These are phyloP conservation scores for Bagarius yarrelli DNA, from an alignment of 2,113 vertebrate species.

Conservation along the genomic window DNA sequence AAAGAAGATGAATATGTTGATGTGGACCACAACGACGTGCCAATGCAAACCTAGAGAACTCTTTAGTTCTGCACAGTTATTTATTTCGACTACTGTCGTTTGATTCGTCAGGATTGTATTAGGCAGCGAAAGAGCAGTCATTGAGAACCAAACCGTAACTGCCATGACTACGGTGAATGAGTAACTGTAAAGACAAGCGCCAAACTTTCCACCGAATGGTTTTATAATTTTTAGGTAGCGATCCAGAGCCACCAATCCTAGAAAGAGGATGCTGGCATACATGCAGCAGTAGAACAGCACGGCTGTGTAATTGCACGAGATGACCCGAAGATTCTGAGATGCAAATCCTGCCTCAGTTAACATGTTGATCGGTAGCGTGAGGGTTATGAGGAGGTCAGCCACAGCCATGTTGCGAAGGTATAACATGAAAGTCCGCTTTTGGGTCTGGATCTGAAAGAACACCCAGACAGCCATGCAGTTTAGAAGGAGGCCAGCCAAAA, in stretches of 20 bases:
- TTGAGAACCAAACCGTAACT: conserved; percentile 62
- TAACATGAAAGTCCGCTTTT: conserved; percentile 66
- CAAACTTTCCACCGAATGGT: conserved; percentile 63
- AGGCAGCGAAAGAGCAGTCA: conserved; percentile 67
- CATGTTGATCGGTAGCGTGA: conserved; percentile 69
- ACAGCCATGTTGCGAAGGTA: conserved; percentile 77
- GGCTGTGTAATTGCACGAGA: conserved; percentile 70
- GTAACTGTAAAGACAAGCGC: conserved; percentile 49
- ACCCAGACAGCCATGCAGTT: conserved; percentile 81
- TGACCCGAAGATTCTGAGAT: conserved; percentile 56
- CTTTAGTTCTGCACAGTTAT: conserved; percentile 69
- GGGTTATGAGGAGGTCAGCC: conserved; percentile 74
- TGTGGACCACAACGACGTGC: conserved; percentile 70
- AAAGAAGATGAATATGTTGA: conserved; percentile 34
- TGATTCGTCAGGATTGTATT: conserved; percentile 69
- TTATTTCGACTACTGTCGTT: background rate
- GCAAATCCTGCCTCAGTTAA: conserved; percentile 64
- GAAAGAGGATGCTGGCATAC: conserved; percentile 76
- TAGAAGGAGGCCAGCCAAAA: conserved; percentile 74
- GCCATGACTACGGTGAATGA: conserved; percentile 55
- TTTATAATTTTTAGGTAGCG: conserved; percentile 76
- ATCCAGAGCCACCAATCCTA: conserved; percentile 76
- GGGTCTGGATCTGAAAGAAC: conserved; percentile 79
- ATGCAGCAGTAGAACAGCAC: conserved; percentile 77
- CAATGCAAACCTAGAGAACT: conserved; percentile 60